Percentiles rank a stretch among this genome's conserved stretches.
phyloP scores from a whole-genome alignment of 1,140 invertebrate genomes.

The Hycleus phaleratus region DNA sequence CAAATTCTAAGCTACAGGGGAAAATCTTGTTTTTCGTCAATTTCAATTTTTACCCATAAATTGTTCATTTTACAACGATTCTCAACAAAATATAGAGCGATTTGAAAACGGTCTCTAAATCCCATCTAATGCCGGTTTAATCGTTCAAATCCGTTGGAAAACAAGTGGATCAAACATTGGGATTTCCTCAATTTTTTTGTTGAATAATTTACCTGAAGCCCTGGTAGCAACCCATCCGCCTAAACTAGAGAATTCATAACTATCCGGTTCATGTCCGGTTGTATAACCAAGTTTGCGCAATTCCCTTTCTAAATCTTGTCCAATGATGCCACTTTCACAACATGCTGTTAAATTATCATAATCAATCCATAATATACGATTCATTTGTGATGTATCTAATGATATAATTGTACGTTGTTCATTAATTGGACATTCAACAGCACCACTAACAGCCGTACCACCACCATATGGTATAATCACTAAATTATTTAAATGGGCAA shows the following conservation, averaged over 20 bases:
- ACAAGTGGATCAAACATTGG: too few species aligned
- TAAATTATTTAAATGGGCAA: conserved; percentile 68
- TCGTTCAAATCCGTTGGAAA: not conserved
- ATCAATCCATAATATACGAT: conserved; percentile 90
- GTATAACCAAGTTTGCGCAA: conserved; percentile 64
- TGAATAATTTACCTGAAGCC: conserved; percentile 55
- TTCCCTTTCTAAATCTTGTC: conserved; percentile 84
- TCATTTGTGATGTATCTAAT: conserved; percentile 94
- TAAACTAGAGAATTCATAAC: conserved; percentile 93
- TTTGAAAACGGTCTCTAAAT: too few species aligned
- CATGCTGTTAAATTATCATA: conserved; percentile 77
- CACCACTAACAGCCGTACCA: conserved; percentile 91
- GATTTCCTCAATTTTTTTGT: too few species aligned
- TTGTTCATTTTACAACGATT: too few species aligned
- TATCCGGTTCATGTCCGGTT: conserved; percentile 93
- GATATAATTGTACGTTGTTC: conserved; percentile 82
- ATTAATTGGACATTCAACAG: conserved; percentile 73
- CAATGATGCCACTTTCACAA: conserved; percentile 86
- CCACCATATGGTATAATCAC: conserved; percentile 93
- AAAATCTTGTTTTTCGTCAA: too few species aligned
- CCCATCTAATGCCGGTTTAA: too few species aligned
- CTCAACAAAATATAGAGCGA: too few species aligned
- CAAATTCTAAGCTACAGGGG: too few species aligned
- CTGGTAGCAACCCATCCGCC: conserved; percentile 99
- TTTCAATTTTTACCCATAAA: too few species aligned